Percentiles rank a stretch among this genome's conserved stretches.
These are phyloP conservation scores for Stichopus horrens DNA, from an alignment of 53 echinoderm and acorn worm species.

Conservation along the genomic window DNA sequence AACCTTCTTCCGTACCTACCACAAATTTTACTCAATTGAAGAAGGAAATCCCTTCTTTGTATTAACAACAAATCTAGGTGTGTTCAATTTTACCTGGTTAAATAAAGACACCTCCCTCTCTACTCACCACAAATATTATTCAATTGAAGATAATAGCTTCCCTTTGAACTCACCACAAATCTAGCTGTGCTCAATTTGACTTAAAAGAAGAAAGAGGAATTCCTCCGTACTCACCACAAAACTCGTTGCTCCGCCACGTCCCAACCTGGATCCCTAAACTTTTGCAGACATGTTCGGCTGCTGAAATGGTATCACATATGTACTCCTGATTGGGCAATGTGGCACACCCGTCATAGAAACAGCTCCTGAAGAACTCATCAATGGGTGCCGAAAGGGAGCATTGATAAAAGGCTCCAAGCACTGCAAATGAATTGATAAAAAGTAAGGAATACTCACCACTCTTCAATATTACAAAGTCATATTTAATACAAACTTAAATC, in stretches of 20 bases:
- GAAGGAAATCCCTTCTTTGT: no score
- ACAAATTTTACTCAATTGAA: no score
- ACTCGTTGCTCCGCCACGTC: neutral
- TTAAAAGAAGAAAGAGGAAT: no score
- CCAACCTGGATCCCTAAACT: neutral
- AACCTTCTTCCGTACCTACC: no score
- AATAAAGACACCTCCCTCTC: no score
- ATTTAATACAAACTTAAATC: neutral
- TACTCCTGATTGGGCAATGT: conserved; percentile 25
- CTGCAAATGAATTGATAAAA: neutral
- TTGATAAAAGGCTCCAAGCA: conserved; percentile 17
- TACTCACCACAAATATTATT: no score
- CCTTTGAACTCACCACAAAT: no score
- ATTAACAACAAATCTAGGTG: no score
- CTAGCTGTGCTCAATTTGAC: no score
- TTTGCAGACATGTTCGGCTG: conserved; percentile 17
- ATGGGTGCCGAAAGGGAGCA: neutral
- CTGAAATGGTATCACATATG: conserved; percentile 18
- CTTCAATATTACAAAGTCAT: neutral
- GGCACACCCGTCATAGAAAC: conserved; percentile 33
- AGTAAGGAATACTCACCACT: no score
- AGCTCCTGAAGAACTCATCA: neutral
- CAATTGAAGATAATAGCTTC: no score
- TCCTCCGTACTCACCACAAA: conserved; percentile 30
- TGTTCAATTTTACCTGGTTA: no score